These are phyloP conservation scores for Campoplex capitator DNA, from an alignment of 2,888 invertebrate species.

Conservation along the genomic window DNA sequence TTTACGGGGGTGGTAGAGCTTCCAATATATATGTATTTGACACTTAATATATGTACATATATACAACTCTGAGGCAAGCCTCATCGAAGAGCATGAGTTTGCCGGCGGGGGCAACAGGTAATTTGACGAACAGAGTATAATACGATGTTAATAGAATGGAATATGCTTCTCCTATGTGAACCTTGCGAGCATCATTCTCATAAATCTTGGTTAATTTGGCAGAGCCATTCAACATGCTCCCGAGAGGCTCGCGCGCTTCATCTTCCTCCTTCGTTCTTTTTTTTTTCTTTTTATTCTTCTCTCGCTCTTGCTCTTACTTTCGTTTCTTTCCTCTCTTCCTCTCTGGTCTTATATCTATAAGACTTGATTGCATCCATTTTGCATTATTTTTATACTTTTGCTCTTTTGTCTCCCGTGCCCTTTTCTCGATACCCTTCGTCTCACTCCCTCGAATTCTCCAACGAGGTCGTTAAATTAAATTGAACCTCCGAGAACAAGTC, in stretches of 20 bases:
- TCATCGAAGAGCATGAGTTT: slow-evolving; percentile 37
- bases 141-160: slow-evolving; percentile 76
- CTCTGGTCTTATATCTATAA: slow-evolving; percentile 31
- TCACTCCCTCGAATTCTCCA: slow-evolving; percentile 10
- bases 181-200: slow-evolving; percentile 74
- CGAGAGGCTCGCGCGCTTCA: slow-evolving; percentile 69
- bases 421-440: slow-evolving; percentile 3
- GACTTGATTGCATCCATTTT: slow-evolving; percentile 53
- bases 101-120: slow-evolving; percentile 63
- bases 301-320: slow-evolving; percentile 45
- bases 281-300: slow-evolving; percentile 36
- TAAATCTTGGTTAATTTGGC: slow-evolving; percentile 84
- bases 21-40: background rate
- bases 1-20: slow-evolving; percentile 71
- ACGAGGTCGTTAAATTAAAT: slow-evolving; percentile 60
- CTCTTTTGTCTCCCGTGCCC: slow-evolving; percentile 10
- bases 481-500: slow-evolving; percentile 26
- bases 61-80: background rate
- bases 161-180: slow-evolving; percentile 68
- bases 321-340: slow-evolving; percentile 61
- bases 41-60: background rate
- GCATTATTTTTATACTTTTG: slow-evolving; percentile 44
- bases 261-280: slow-evolving; percentile 57
- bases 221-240: slow-evolving; percentile 79
- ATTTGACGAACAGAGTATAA: slow-evolving; percentile 64